Base-by-base conservation (phyloP, 2,888 invertebrate genomes). In the Bedellia somnulentella region DNA sequence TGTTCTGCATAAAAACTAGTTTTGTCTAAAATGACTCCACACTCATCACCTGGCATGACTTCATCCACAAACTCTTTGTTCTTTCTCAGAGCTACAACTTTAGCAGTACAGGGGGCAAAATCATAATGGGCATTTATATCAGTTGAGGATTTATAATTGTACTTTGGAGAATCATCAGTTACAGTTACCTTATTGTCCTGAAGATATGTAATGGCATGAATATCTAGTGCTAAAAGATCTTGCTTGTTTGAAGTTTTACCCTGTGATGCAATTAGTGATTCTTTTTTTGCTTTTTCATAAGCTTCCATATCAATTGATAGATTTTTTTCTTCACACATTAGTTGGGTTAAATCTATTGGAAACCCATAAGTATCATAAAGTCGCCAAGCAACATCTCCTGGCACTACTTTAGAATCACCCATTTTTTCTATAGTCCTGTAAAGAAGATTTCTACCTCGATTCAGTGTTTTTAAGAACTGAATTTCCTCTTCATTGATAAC, bases 281-380 rank as follows among this genome's bases (percentile, higher is more conserved):
- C 84, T 55, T 91, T 92, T 57, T 90, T 95, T 12, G 93, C 85
- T 46, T 89, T 87, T 63, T 98, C 97, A 61, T 96, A 99, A n/a
- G 78, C 85, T 15, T 64, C 76, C 87, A 93, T 89, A 57, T 99
- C 93, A 38, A 99, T 87, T 31, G 67, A 60, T 4, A 99, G 75
- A 1, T 89, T 89, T 49, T 89, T 92, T 70, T 99, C 99, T 75
- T 99, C 99, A 28, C 90, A 90, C 97, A 99, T 99, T 17, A 99
- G 75, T 47, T 90, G 88, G 0, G 99, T 99, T 38, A 99, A 80
- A 79, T 99, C 99, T 31, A 98, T 84, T 1, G 99, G 99, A 57
- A 99, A 99, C 11, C 99, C 99, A 56, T 98, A 99, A 0, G 99
- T 99, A 53, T 99, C 99, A 62, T 99, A 99, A 32, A 99, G 76